phyloP scores from a whole-genome alignment of 2,888 invertebrate species.

The Cerastis leucographa region DNA sequence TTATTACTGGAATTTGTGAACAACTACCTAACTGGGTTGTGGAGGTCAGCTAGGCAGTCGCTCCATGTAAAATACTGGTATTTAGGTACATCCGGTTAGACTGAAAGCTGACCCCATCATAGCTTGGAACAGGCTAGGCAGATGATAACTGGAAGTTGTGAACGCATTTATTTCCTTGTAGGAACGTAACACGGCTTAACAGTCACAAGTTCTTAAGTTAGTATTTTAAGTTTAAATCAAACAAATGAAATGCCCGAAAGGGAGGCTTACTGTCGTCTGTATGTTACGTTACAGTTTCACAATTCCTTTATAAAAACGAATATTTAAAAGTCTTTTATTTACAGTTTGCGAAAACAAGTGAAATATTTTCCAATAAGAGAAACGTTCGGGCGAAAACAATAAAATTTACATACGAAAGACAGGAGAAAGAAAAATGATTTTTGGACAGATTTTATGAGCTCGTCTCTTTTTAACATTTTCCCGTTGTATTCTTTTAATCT shows the following conservation, averaged over 20 bases:
- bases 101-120: too few relatives aligned
- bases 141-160: neutral
- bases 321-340: neutral
- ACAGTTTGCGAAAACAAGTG: constrained; percentile 20
- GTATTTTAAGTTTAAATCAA: neutral
- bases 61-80: too few relatives aligned
- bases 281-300: neutral
- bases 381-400: constrained; percentile 16
- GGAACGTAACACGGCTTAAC: neutral
- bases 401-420: constrained; percentile 35
- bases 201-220: neutral
- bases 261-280: neutral
- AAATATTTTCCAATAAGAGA: constrained; percentile 41
- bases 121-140: too few relatives aligned
- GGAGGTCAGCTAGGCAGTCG: too few relatives aligned
- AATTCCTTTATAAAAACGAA: neutral
- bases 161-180: neutral
- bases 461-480: neutral
- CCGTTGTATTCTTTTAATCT: neutral
- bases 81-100: too few relatives aligned
- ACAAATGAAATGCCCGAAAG: neutral
- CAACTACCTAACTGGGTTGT: too few relatives aligned
- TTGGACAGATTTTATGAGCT: neutral
- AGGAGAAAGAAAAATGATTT: constrained; percentile 31
- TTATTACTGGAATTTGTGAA: too few relatives aligned